Conservation (phyloP, 2,888 invertebrate genomes). For the Pammene aurita region DNA sequence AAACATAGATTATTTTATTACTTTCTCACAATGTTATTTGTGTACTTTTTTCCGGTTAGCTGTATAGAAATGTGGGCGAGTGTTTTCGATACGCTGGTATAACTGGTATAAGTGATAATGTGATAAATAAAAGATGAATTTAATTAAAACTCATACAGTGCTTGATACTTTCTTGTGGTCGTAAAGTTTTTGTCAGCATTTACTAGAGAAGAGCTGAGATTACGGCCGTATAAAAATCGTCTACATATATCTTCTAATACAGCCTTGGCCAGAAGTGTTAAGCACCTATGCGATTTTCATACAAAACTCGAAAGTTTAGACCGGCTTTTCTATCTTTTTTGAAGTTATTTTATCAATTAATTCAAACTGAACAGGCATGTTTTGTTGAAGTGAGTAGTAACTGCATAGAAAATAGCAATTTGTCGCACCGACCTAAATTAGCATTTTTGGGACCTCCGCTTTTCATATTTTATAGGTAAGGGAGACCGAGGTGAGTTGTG, state of each 20-base stretch:
- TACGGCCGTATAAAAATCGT: slow-evolving; percentile 2
- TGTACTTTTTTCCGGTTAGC: slow-evolving; percentile 19
- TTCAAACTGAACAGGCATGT: too few relatives aligned
- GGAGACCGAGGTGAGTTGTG: too few relatives aligned
- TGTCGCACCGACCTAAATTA: too few relatives aligned
- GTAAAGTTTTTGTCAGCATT: slow-evolving; percentile 9
- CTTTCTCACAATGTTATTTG: slow-evolving; percentile 48
- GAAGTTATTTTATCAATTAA: too few relatives aligned
- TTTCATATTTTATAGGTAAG: too few relatives aligned
- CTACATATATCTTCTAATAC: not conserved
- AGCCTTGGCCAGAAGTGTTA: too few relatives aligned
- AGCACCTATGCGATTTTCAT: too few relatives aligned
- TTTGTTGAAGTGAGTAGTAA: too few relatives aligned
- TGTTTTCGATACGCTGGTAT: slow-evolving; percentile 13
- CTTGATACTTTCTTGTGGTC: slow-evolving; percentile 4
- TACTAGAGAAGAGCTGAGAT: not conserved
- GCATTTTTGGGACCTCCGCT: too few relatives aligned
- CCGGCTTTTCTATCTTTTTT: too few relatives aligned
- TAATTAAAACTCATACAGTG: not conserved
- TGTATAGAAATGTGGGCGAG: slow-evolving; percentile 12
- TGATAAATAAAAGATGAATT: slow-evolving; percentile 14
- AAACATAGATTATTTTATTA: slow-evolving; percentile 44
- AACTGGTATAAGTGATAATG: not conserved
- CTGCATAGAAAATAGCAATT: too few relatives aligned
- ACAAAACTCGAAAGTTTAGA: too few relatives aligned